Conservation (phyloP, 2,888 invertebrate genomes). For the Oxytorus armatus region DNA sequence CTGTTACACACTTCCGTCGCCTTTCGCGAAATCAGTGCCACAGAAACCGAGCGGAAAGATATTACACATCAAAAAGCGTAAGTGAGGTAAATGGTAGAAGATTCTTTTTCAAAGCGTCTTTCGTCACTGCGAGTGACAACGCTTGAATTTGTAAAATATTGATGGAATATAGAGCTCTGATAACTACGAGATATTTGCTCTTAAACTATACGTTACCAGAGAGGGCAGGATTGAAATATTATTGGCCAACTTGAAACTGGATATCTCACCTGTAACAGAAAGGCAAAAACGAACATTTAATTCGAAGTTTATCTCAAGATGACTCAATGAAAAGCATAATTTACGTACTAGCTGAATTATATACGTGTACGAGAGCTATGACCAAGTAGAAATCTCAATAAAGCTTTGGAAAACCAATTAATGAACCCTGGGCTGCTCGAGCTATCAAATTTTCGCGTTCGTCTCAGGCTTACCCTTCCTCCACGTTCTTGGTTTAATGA, state of each 20-base stretch:
- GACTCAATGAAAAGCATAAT: conserved; percentile 23
- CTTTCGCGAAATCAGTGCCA: no score
- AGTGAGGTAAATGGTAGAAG: conserved; percentile 12
- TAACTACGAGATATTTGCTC: background rate
- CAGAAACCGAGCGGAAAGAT: no score
- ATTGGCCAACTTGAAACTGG: background rate
- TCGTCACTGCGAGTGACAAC: background rate
- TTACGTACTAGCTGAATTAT: conserved; percentile 7
- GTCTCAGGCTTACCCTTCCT: conserved; percentile 9
- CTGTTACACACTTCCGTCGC: no score
- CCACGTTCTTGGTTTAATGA: conserved; percentile 46
- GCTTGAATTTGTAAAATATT: background rate
- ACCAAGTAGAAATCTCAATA: conserved; percentile 28
- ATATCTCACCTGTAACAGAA: conserved; percentile 74
- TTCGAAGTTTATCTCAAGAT: background rate
- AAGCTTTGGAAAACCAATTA: conserved; percentile 60
- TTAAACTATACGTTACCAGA: conserved; percentile 38
- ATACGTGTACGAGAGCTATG: background rate
- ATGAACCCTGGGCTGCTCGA: conserved; percentile 31
- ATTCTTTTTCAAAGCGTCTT: conserved; percentile 6
- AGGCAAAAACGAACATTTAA: conserved; percentile 45
- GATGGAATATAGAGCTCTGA: no score
- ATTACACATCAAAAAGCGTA: no score
- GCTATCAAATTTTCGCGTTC: conserved; percentile 61
- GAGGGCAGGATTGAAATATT: background rate